phyloP scores from a whole-genome alignment of 2,888 invertebrate species.

The Drosophila mercatorum region DNA sequence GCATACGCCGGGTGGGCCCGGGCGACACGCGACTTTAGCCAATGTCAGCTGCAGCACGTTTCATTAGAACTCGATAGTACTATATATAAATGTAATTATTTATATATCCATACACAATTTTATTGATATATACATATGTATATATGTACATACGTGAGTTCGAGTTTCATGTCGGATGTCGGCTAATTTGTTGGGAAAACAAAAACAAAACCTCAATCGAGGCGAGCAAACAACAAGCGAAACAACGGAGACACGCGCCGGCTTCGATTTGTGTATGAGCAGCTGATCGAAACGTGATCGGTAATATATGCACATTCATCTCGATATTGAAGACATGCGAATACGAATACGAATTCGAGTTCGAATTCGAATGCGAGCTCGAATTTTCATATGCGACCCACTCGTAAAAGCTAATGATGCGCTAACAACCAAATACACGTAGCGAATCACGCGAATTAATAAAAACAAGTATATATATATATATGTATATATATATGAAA shows the following conservation, averaged over 20 bases:
- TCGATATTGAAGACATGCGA: background rate
- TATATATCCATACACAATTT: no score
- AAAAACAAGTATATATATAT: conserved; percentile 2
- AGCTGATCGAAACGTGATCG: conserved; percentile 18
- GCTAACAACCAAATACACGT: conserved; percentile 19
- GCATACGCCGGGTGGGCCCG: background rate
- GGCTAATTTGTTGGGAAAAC: conserved; percentile 42
- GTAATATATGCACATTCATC: conserved; percentile 4
- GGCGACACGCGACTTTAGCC: conserved; percentile 43
- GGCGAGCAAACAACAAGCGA: conserved; percentile 17
- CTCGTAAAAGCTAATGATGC: conserved; percentile 39
- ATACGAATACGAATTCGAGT: background rate
- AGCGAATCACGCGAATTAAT: conserved; percentile 39
- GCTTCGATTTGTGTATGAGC: background rate
- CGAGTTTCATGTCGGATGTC: conserved; percentile 2
- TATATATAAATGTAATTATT: background rate
- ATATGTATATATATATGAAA: no score
- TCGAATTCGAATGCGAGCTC: background rate
- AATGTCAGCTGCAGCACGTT: conserved; percentile 33
- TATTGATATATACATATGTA: background rate
- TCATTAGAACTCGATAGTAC: conserved; percentile 2
- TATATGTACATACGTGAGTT: background rate
- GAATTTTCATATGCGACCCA: conserved; percentile 12
- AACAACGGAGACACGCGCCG: conserved; percentile 28
- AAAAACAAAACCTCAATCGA: conserved; percentile 15